Percentiles rank a stretch among this genome's conserved stretches.
Evolutionary conservation across 2,113 vertebrate genomes (phyloP).

Genomic region (Caloenas nicobarica): DNA sequence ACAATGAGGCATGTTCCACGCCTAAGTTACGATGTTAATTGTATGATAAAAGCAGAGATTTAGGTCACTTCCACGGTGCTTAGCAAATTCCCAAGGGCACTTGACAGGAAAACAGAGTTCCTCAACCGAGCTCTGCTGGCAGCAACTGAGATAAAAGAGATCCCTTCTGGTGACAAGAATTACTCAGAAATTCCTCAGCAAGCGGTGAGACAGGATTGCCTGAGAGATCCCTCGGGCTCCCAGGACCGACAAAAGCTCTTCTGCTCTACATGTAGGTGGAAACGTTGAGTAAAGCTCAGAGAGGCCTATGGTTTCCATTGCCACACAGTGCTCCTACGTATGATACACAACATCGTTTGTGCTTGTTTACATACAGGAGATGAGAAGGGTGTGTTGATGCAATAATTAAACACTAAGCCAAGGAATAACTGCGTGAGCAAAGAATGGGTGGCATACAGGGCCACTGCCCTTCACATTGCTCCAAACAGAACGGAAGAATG

Average conservation of each 20-base stretch:
- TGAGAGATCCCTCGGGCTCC: not conserved
- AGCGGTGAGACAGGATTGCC: not conserved
- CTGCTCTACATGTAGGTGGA: not conserved
- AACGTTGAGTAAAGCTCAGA: not conserved
- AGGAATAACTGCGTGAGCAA: not conserved
- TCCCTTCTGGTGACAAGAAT: conserved; percentile 10
- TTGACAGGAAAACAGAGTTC: conserved; percentile 12
- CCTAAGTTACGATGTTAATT: not conserved
- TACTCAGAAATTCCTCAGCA: conserved; percentile 29
- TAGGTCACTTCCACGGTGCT: conserved; percentile 21
- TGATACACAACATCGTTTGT: accelerated
- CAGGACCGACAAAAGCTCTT: not conserved
- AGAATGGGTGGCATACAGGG: not conserved
- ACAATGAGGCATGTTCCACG: not conserved
- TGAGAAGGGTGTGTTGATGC: not conserved
- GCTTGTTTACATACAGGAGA: not conserved
- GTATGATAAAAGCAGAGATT: conserved; percentile 15
- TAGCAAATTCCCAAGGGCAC: conserved; percentile 25
- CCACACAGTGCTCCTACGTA: not conserved
- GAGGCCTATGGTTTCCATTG: not conserved
- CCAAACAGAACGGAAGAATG: not conserved
- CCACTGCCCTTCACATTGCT: not conserved
- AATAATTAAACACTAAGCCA: not conserved
- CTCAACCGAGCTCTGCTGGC: not conserved
- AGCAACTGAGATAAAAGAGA: conserved; percentile 21